Conservation (phyloP, 1,140 invertebrate species). For the Drosophila miranda region DNA sequence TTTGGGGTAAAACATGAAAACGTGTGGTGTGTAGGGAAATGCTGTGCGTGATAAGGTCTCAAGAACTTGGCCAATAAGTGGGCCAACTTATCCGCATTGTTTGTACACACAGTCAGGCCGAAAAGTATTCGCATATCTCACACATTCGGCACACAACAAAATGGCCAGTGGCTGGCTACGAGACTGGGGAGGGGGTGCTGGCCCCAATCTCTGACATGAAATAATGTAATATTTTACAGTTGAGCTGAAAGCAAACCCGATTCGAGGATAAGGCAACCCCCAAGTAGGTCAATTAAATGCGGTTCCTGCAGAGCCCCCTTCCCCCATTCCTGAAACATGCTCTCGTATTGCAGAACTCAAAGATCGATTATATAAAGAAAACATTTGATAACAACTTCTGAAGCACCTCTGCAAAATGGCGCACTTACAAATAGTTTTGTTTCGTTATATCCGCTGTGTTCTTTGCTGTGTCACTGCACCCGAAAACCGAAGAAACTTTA, state of each 20-base stretch:
- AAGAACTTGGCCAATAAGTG: conserved; percentile 52
- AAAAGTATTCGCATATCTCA: conserved; percentile 55
- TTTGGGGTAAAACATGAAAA: not conserved
- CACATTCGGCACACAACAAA: conserved; percentile 52
- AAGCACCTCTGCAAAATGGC: conserved; percentile 53
- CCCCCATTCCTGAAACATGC: conserved; percentile 21
- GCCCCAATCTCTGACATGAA: conserved; percentile 66
- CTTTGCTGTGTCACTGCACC: no score
- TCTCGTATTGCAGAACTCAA: conserved; percentile 26
- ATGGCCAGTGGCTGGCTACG: conserved; percentile 36
- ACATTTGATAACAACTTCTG: conserved; percentile 45
- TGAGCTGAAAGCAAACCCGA: conserved; percentile 52
- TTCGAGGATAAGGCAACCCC: conserved; percentile 44
- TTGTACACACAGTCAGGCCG: conserved; percentile 35
- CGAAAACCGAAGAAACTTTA: conserved; percentile 21
- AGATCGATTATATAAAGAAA: conserved; percentile 48
- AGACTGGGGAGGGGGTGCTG: conserved; percentile 6
- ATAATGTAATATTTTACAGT: conserved; percentile 77
- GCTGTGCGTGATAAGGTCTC: conserved; percentile 57
- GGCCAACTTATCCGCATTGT: conserved; percentile 70
- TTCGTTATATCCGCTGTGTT: conserved; percentile 23
- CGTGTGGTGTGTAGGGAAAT: not conserved
- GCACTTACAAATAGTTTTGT: conserved; percentile 63
- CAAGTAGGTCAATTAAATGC: conserved; percentile 79
- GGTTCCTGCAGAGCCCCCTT: conserved; percentile 28